Evolutionary conservation across 92 coral and sea anemone genomes (phyloP).

Genomic region (Zoanthus sociatus): DNA sequence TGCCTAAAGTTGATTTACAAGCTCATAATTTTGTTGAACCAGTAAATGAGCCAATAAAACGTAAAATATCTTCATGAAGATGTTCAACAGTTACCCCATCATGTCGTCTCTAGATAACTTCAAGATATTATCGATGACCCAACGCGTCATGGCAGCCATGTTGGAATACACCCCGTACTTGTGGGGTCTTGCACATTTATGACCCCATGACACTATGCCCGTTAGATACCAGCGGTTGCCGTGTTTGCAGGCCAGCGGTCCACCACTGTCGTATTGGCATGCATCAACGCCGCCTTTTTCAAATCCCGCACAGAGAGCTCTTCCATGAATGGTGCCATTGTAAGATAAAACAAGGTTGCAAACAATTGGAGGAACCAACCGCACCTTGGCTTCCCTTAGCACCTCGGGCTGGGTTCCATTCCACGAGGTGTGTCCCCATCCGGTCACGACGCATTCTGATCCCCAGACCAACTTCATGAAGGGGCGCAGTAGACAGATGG

Average conservation of each 20-base stretch:
- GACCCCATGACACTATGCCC: constrained; percentile 96
- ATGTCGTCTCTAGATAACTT: not conserved
- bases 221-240: constrained; percentile 82
- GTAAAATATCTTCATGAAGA: not conserved
- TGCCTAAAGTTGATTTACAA: not conserved
- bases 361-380: constrained; percentile 77
- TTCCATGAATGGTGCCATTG: constrained; percentile 86
- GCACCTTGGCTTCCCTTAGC: constrained; percentile 82
- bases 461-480: constrained; percentile 73
- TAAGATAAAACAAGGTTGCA: constrained; percentile 81
- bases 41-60: no score
- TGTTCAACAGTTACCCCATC: not conserved
- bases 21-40: not conserved
- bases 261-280: constrained; percentile 97
- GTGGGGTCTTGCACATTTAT: constrained; percentile 88
- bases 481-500: constrained; percentile 79
- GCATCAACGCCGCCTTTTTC: constrained; percentile 91
- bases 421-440: constrained; percentile 88
- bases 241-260: constrained; percentile 81
- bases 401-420: constrained; percentile 76
- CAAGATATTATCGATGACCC: constrained; percentile 64
- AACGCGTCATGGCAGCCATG: constrained; percentile 83
- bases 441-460: constrained; percentile 75
- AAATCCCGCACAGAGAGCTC: constrained; percentile 96
- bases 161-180: constrained; percentile 97